Percentiles rank a stretch among this genome's conserved stretches.
Conservation (phyloP, 2,888 invertebrate species). For the Catocala sponsa region DNA sequence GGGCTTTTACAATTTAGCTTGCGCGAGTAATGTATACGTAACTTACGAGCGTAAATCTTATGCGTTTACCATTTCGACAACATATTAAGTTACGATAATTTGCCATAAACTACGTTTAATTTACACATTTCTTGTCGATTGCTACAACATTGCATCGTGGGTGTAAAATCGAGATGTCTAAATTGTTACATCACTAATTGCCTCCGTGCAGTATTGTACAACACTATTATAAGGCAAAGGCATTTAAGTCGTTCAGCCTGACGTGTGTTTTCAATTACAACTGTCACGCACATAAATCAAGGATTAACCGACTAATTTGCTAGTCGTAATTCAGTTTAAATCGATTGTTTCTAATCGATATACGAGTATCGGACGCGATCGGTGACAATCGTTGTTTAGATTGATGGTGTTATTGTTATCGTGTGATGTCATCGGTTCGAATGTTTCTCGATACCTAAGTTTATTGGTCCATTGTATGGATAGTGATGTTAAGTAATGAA, state of each 20-base stretch:
- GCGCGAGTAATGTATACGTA: too few relatives aligned
- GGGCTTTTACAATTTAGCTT: too few relatives aligned
- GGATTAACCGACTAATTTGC: conserved; percentile 47
- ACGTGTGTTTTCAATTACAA: conserved; percentile 46
- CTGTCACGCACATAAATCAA: conserved; percentile 42
- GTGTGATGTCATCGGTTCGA: conserved; percentile 37
- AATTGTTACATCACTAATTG: conserved; percentile 3
- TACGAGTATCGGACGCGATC: conserved; percentile 46
- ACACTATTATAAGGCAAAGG: conserved; percentile 20
- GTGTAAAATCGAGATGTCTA: background rate
- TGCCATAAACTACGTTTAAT: background rate
- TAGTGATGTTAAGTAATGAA: conserved; percentile 12
- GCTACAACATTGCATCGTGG: background rate
- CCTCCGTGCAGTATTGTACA: background rate
- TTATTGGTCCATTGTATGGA: conserved; percentile 35
- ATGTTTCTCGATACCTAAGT: conserved; percentile 36
- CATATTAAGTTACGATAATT: too few relatives aligned
- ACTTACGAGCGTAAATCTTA: too few relatives aligned
- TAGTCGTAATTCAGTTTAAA: conserved; percentile 38
- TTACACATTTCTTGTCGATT: background rate
- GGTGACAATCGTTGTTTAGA: conserved; percentile 50
- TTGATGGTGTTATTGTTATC: conserved; percentile 47
- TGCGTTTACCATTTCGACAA: too few relatives aligned
- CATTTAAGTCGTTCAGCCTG: conserved; percentile 18
- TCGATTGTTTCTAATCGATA: conserved; percentile 48